Conservation (phyloP, 2,113 vertebrate species). For the Cyphomyrus discorhynchus region DNA sequence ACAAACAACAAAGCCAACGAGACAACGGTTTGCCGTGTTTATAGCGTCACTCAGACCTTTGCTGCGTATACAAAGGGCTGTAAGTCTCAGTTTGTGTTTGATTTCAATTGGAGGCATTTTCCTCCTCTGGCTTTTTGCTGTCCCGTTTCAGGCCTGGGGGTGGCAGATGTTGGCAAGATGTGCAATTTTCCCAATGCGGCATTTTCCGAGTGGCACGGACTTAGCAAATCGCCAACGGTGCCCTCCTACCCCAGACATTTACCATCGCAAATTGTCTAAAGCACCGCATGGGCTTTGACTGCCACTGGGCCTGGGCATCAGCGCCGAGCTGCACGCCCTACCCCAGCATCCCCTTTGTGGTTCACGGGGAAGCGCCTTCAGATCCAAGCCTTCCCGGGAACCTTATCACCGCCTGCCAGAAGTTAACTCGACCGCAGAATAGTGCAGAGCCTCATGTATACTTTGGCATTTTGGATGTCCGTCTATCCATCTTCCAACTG, state of each 20-base stretch:
- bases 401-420: neutral
- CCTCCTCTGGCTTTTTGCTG: neutral
- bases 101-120: neutral
- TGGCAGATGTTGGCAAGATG: neutral
- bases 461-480: neutral
- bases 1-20: neutral
- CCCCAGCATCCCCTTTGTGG: neutral
- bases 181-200: neutral
- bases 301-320: neutral
- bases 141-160: neutral
- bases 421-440: neutral
- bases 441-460: neutral
- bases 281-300: neutral
- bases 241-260: neutral
- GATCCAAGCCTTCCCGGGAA: neutral
- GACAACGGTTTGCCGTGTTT: neutral
- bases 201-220: neutral
- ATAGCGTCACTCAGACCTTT: neutral
- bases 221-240: neutral
- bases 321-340: neutral
- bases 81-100: neutral
- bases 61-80: neutral
- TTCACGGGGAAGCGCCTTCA: neutral
- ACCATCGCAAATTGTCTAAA: neutral
- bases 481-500: neutral